Base-by-base conservation (phyloP, 2,797 vertebrate species). In the Pangasius djambal region DNA sequence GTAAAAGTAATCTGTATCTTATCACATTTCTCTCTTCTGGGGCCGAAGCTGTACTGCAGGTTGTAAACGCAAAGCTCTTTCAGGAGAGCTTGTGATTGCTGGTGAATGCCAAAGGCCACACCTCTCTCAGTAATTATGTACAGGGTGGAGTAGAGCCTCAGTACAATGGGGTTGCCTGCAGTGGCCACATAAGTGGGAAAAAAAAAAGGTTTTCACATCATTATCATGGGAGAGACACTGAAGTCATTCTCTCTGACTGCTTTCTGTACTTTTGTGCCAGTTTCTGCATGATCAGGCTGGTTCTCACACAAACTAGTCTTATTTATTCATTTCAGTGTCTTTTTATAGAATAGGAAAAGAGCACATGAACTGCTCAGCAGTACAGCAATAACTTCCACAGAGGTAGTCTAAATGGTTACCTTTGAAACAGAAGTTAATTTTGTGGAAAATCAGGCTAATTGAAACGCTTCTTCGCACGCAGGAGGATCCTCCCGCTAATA, bases 41-140 rank as follows among this genome's bases (percentile, higher is more conserved):
- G 34, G 74, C 89, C 72, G 65, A 88, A 84, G 72, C 86, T 91
- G 83, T 88, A 89, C 91, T 88, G 87, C 83, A 83, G 88, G 70
- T 89, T 89, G 91, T 91, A 90, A 92, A 91, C 22, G 70, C 88
- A 91, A 90, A 90, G 88, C 85, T 90, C 88, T 90, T 86, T 90
- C 86, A 89, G 89, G 85, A 88, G 88, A 75, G 90, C 82, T 89
- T 90, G 77, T 83, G 90, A 91, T 90, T 90, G 90, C 86, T 88
- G 87, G 87, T 90, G 88, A 90, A 92, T 91, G 91, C 88, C 89
- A 86, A 40, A 88, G 77, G 87, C 90, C 89, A 78, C 91, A 91
- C 90, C 90, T 86, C 87, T 69, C 69, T 86, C 83, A 79, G 89
- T 85, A 91, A 91, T 92, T 92, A 92, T 89, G 85, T 82, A 63